Evolutionary conservation across 2,888 invertebrate genomes (phyloP).

Genomic region (Alsophila aescularia): DNA sequence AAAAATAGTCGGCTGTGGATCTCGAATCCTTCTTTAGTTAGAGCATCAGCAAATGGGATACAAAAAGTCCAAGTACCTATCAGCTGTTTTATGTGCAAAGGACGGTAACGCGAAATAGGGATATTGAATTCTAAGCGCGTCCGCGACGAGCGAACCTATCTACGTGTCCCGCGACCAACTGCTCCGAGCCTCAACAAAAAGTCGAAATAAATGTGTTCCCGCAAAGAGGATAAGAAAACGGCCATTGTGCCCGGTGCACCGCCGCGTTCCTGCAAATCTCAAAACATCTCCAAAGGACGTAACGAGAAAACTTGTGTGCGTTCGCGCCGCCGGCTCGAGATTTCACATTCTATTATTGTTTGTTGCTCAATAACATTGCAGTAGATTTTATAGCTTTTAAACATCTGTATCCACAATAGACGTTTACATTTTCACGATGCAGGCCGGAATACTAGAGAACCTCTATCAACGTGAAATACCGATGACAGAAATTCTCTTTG

Average conservation of each 20-base stretch:
- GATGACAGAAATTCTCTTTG: not conserved
- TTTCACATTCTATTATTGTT: slow-evolving; percentile 59
- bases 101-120: slow-evolving; percentile 65
- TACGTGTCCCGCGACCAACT: slow-evolving; percentile 72
- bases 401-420: slow-evolving; percentile 46
- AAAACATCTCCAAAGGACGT: slow-evolving; percentile 69
- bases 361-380: slow-evolving; percentile 54
- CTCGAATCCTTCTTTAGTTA: slow-evolving; percentile 46
- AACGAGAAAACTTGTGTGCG: slow-evolving; percentile 73
- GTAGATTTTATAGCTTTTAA: slow-evolving; percentile 53
- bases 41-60: slow-evolving; percentile 56
- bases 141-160: slow-evolving; percentile 60
- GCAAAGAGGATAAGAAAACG: slow-evolving; percentile 64
- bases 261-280: slow-evolving; percentile 67
- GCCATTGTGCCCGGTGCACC: slow-evolving; percentile 72
- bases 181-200: slow-evolving; percentile 66
- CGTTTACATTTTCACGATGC: slow-evolving; percentile 27
- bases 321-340: slow-evolving; percentile 40
- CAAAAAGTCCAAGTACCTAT: slow-evolving; percentile 59
- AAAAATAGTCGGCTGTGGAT: slow-evolving; percentile 37
- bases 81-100: slow-evolving; percentile 64
- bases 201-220: slow-evolving; percentile 66
- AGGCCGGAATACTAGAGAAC: not conserved
- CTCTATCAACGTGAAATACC: too few species aligned
- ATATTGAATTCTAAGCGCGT: slow-evolving; percentile 79